Conservation (phyloP, 2,888 invertebrate species). For the Cosmorhoe ocellata region DNA sequence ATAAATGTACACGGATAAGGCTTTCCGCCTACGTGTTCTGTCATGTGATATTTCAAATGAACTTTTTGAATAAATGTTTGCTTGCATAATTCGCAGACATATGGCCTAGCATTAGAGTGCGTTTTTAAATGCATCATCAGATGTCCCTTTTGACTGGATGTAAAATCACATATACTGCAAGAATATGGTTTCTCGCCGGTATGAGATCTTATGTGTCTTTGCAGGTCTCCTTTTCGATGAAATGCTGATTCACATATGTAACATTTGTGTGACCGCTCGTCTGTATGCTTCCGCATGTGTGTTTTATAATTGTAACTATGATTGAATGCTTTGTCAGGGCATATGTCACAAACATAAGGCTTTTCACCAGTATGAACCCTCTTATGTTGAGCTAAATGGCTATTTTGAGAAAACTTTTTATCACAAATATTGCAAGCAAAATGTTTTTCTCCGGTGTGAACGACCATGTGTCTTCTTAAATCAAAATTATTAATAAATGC, state of each 20-base stretch:
- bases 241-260: constrained; percentile 5
- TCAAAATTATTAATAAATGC: not conserved
- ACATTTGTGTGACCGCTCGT: constrained; percentile 3
- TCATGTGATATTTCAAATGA: not conserved
- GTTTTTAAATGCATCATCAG: constrained; percentile 3
- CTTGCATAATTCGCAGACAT: not conserved
- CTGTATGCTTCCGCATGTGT: constrained; percentile 19
- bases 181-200: constrained; percentile 20
- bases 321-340: constrained; percentile 17
- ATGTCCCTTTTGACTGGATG: constrained; percentile 13
- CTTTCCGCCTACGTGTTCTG: not conserved
- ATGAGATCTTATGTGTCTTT: constrained; percentile 16
- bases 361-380: constrained; percentile 19
- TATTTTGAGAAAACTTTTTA: constrained; percentile 12
- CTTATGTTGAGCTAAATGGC: constrained; percentile 17
- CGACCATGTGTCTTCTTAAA: constrained; percentile 6
- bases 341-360: constrained; percentile 15
- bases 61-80: constrained; percentile 1
- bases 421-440: constrained; percentile 11
- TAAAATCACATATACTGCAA: not conserved
- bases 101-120: not conserved
- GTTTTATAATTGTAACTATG: constrained; percentile 15
- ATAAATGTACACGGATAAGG: constrained; percentile 2
- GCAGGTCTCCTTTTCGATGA: constrained; percentile 14
- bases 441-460: constrained; percentile 20